Base-by-base conservation (phyloP, 2,797 vertebrate species). In the Eutrigla gurnardus region DNA sequence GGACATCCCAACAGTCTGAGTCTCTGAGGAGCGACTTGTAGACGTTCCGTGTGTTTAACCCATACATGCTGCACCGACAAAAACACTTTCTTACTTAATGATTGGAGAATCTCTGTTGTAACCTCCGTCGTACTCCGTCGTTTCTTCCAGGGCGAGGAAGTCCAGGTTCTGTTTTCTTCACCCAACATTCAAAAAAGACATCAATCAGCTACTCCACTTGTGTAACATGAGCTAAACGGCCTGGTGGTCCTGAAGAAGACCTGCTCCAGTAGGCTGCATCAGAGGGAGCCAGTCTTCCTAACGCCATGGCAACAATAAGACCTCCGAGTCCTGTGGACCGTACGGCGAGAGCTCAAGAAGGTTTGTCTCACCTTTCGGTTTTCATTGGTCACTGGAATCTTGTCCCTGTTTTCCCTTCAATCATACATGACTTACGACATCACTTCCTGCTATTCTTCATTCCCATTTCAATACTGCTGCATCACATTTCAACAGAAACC, bases 91-190 rank as follows among this genome's bases (percentile, higher is more conserved):
- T 96, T 93, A 99, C 98, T 96, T 98, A 91, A 99, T 98, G 88
- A 99, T 96, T 83, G 96, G 91, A 75, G 96, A 97, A 70, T 98
- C 97, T 94, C 94, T 95, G 93, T 95, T 97, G 90, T 99, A 99
- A 81, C 98, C 98, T n/a, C 98, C 98, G 11, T 99, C 98, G 15
- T 99, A 99, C 80, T 99, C 98, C 64, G 98, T 98, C 3, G 97
- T 98, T 90, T 99, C 97, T 95, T 99, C 97, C 80, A 99, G 95
- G 63, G 98, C 98, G 85, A 96, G 95, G 90, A 99, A 99, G 91
- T 99, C 98, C 83, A 99, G 95, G 92, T 99, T 99, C 98, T 25
- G 25, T 25, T 25, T 25, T 25, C 25, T 25, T 25, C 25, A 25
- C 25, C 25, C 25, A 25, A 25, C 25, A 25, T 25, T 25, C 25